Base-by-base conservation (phyloP, 2,888 invertebrate species). In the Melanchra persicariae region DNA sequence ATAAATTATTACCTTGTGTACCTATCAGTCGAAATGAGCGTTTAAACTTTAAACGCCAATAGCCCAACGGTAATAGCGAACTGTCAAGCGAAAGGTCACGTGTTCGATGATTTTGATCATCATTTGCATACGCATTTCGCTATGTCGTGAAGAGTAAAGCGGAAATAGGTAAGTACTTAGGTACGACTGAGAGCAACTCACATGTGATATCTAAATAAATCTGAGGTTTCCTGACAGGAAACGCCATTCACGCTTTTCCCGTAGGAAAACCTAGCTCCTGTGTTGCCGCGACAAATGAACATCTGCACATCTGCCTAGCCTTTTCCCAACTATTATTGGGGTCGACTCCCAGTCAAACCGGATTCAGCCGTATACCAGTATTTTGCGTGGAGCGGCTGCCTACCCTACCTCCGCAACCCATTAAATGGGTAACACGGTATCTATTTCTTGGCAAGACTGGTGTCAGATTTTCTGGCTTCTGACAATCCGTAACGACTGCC, bases 191-290 rank as follows among this genome's bases (percentile, higher is more conserved):
- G 4, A n/a, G 58, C n/a, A 24, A n/a, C 10, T 37, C 40, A 24
- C 30, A 52, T 34, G 17, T 24, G 45, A 6, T 19, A 26, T 30
- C 51, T n/a, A 34, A 43, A 61, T 19, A 51, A 74, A 71, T 74
- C 74, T 22, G 8, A 45, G 15, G 24, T 63, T 40, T 54, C 22
- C 26, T 22, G 45, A 19, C 37, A 45, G 40, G 65, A 54, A 54
- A 64, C 7, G 17, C 22, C 24, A 55, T 4, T 69, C 22, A 55
- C 0, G n/a, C 0, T 47, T 19, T 71, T 55, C 54, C 40, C 30
- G 12, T 65, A 64, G 52, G 65, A 74, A 64, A 74, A 47, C 26
- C n/a, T 52, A 12, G 45, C n/a, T 73, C 17, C 34, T n/a, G 17
- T 2, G 12, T 58, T 15, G 6, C 1, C 9, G 34, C 26, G 10